Percentiles rank a stretch among this genome's conserved stretches.
Conservation (phyloP, 2,797 vertebrate genomes). For the Peromyscus aztecus region DNA sequence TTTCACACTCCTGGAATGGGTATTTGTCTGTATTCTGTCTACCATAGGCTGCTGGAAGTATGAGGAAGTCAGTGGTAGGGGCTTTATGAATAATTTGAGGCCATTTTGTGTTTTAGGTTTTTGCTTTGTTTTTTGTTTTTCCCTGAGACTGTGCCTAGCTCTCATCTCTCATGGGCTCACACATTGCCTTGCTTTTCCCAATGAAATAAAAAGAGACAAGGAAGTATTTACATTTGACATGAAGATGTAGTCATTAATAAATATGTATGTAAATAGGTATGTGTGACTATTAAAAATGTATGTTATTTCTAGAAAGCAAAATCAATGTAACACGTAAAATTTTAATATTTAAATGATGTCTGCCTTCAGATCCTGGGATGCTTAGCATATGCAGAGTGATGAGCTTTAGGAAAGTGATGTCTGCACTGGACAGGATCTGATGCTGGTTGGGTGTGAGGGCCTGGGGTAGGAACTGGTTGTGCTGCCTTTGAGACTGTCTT, state of each 20-base stretch:
- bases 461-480: too few relatives aligned
- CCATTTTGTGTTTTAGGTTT: neutral
- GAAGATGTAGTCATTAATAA: neutral
- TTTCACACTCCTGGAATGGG: neutral
- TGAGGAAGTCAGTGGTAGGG: neutral
- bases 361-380: neutral
- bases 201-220: neutral
- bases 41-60: rapidly evolving
- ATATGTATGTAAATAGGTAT: too few relatives aligned
- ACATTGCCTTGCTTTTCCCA: neutral
- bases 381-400: neutral
- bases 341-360: neutral
- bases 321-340: neutral
- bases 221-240: neutral
- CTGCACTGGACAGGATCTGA: neutral
- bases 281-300: neutral
- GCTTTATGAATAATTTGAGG: neutral
- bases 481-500: too few relatives aligned
- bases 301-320: slow-evolving; percentile 33
- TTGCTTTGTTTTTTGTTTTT: neutral
- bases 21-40: rapidly evolving
- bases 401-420: too few relatives aligned
- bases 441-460: too few relatives aligned
- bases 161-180: neutral
- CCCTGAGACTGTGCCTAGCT: neutral